Percentiles rank a stretch among this genome's conserved stretches.
These are phyloP conservation scores for Scelioninae gen. 2 DNA, from an alignment of 2,888 invertebrate species.

Conservation along the genomic window DNA sequence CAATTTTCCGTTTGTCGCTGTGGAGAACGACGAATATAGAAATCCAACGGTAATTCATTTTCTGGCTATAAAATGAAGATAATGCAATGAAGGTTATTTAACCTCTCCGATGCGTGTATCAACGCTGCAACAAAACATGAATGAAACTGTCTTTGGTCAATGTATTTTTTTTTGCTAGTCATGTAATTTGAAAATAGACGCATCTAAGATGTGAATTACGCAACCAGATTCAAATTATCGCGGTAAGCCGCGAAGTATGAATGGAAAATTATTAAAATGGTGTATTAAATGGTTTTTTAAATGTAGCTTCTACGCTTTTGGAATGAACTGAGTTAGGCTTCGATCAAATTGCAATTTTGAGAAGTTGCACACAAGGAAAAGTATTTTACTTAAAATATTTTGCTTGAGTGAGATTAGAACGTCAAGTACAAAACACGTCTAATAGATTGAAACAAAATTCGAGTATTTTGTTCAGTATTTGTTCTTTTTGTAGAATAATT, in stretches of 20 bases:
- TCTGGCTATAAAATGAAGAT: neutral
- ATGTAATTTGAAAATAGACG: constrained; percentile 32
- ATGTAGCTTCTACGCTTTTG: too few relatives aligned
- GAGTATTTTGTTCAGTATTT: too few relatives aligned
- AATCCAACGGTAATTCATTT: neutral
- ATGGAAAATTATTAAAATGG: constrained; percentile 2
- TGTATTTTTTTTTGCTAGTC: constrained; percentile 45
- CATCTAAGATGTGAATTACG: constrained; percentile 29
- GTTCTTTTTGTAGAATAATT: too few relatives aligned
- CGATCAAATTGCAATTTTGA: too few relatives aligned
- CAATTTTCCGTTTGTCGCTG: neutral
- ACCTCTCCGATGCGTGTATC: constrained; percentile 14
- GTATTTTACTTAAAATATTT: too few relatives aligned
- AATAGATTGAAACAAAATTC: too few relatives aligned
- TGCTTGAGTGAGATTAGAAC: too few relatives aligned
- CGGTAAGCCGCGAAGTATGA: constrained; percentile 5
- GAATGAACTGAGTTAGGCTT: too few relatives aligned
- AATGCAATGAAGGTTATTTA: constrained; percentile 8
- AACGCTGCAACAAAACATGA: constrained; percentile 21
- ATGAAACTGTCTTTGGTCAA: constrained; percentile 36
- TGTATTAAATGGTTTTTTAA: too few relatives aligned
- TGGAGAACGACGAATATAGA: too few relatives aligned
- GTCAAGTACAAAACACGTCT: too few relatives aligned
- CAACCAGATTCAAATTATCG: constrained; percentile 11
- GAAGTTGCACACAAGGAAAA: too few relatives aligned